These are phyloP conservation scores for Euplagia quadripunctaria DNA, from an alignment of 2,888 invertebrate genomes.

Conservation along the genomic window DNA sequence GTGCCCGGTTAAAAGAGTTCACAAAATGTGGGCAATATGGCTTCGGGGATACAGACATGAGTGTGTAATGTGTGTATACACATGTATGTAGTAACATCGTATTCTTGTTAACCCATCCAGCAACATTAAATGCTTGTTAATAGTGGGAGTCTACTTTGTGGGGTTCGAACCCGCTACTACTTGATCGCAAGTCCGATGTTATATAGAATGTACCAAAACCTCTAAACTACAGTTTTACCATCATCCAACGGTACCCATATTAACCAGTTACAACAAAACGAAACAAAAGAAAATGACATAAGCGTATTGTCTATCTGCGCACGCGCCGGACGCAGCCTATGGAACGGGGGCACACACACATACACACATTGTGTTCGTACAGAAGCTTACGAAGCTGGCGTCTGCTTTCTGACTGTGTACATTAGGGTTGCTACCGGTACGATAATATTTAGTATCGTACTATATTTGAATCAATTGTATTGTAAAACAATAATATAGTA, in stretches of 20 bases:
- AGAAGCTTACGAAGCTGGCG: conserved; percentile 10
- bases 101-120: no score
- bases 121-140: neutral
- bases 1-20: no score
- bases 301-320: conserved; percentile 63
- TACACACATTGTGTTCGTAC: neutral
- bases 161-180: neutral
- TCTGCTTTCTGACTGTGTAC: conserved; percentile 1
- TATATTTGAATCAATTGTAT: neutral
- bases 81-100: no score
- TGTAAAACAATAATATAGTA: neutral
- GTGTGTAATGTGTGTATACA: no score
- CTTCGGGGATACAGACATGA: no score
- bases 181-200: neutral
- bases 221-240: conserved; percentile 19
- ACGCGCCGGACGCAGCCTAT: conserved; percentile 56
- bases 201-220: no score
- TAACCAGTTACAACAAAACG: conserved; percentile 42
- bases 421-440: neutral
- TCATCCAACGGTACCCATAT: conserved; percentile 43
- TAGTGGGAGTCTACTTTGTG: no score
- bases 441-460: neutral
- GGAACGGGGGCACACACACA: conserved; percentile 51
- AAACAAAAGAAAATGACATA: conserved; percentile 69
- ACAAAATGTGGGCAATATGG: no score